Percentiles rank a stretch among this genome's conserved stretches.
Conservation (phyloP, 1,140 invertebrate species). For the Calycopis cecrops region DNA sequence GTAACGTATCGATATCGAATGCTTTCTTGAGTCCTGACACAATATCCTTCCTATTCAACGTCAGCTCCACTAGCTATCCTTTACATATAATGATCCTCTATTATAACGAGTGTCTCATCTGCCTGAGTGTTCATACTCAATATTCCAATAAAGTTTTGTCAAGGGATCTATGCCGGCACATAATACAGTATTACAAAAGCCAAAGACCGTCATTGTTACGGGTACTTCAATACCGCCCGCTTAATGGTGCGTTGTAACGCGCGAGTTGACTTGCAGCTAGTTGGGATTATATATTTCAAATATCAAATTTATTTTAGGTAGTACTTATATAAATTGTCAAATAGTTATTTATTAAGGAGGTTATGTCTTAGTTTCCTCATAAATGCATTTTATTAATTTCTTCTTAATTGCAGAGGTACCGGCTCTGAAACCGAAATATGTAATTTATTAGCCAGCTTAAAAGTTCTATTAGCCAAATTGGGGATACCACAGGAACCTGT, state of each 20-base stretch:
- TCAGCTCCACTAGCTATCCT: slow-evolving; percentile 1
- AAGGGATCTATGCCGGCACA: slow-evolving; percentile 70
- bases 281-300: no score
- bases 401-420: no score
- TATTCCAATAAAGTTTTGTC: slow-evolving; percentile 73
- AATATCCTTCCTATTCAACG: slow-evolving; percentile 1
- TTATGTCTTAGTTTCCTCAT: no score
- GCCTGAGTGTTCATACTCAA: slow-evolving; percentile 63
- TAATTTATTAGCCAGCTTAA: no score
- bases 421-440: no score
- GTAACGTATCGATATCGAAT: background rate
- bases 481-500: no score
- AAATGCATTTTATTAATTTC: no score
- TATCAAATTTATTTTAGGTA: no score
- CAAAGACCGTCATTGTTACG: slow-evolving; percentile 72
- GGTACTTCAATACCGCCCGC: slow-evolving; percentile 66
- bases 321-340: no score
- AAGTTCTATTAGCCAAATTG: no score
- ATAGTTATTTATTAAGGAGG: no score
- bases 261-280: slow-evolving; percentile 37
- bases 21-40: background rate
- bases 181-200: slow-evolving; percentile 75
- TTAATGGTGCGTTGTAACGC: slow-evolving; percentile 34
- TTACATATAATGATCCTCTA: slow-evolving; percentile 47
- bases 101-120: slow-evolving; percentile 65